Percentiles rank a stretch among this genome's conserved stretches.
These are phyloP conservation scores for Sussaba pulchella DNA, from an alignment of 2,888 invertebrate genomes.

Conservation along the genomic window DNA sequence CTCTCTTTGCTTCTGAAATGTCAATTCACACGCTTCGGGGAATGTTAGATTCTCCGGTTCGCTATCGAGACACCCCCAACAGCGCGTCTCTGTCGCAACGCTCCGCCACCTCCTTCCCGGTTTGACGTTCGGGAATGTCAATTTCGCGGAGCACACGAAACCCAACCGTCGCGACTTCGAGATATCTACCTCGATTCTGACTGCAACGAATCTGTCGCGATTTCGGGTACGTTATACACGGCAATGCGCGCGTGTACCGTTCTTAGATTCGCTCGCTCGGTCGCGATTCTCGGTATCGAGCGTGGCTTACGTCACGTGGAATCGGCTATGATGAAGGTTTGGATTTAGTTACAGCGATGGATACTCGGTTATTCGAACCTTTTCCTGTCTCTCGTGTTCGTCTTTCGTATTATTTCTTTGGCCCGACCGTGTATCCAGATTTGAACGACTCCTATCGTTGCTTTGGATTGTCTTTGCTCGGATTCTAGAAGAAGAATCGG, in stretches of 20 bases:
- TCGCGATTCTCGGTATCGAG: neutral
- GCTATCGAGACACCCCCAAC: constrained; percentile 56
- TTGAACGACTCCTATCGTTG: neutral
- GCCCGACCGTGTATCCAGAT: neutral
- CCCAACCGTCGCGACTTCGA: constrained; percentile 31
- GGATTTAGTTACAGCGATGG: neutral
- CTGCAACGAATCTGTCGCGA: constrained; percentile 27
- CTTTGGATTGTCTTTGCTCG: too few relatives aligned
- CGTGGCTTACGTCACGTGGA: too few relatives aligned
- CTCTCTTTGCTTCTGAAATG: constrained; percentile 55
- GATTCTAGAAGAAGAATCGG: constrained; percentile 7
- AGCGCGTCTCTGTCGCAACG: constrained; percentile 47
- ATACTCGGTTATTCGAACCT: constrained; percentile 10
- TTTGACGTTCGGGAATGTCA: constrained; percentile 64
- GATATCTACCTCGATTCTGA: constrained; percentile 52
- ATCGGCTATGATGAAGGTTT: neutral
- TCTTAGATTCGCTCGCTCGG: constrained; percentile 9
- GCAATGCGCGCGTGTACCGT: neutral
- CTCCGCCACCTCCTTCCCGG: constrained; percentile 61
- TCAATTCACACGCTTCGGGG: constrained; percentile 57
- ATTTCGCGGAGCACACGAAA: constrained; percentile 57
- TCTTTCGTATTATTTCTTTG: neutral
- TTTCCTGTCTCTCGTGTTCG: too few relatives aligned
- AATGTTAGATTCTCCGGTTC: constrained; percentile 45
- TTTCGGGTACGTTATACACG: constrained; percentile 2